Evolutionary conservation across 2,797 vertebrate genomes (phyloP).

Genomic region (Aselliscus stoliczkanus): DNA sequence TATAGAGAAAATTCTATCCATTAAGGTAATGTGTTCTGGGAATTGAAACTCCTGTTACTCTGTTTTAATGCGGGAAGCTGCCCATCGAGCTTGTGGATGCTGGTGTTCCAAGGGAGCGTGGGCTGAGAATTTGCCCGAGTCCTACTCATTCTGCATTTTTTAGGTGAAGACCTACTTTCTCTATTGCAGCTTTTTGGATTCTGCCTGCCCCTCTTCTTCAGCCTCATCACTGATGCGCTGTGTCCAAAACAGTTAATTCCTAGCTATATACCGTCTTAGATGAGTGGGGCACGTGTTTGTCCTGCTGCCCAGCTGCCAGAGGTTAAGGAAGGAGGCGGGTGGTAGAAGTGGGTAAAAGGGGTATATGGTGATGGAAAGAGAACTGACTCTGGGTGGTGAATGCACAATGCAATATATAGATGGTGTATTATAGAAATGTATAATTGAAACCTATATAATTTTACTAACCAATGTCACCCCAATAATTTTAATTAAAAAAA

Average conservation of each 20-base stretch:
- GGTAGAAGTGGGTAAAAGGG: too few species aligned
- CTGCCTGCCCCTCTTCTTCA: not conserved
- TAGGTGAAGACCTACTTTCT: not conserved
- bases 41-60: not conserved
- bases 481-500: too few species aligned
- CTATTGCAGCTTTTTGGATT: not conserved
- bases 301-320: not conserved
- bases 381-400: too few species aligned
- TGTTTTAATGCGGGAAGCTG: not conserved
- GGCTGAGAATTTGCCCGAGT: not conserved
- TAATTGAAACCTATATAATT: too few species aligned
- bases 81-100: not conserved
- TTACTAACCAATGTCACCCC: too few species aligned
- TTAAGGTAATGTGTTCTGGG: conserved; percentile 41
- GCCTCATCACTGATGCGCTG: not conserved
- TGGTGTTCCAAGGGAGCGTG: not conserved
- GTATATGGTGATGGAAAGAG: too few species aligned
- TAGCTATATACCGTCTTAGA: not conserved
- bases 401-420: too few species aligned
- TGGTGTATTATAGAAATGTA: too few species aligned
- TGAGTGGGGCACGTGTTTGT: not conserved
- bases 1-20: not conserved
- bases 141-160: not conserved
- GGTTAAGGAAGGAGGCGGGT: too few species aligned
- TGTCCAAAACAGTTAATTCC: not conserved